phyloP scores from a whole-genome alignment of 2,113 vertebrate genomes.

The Urocynchramus pylzowi region DNA sequence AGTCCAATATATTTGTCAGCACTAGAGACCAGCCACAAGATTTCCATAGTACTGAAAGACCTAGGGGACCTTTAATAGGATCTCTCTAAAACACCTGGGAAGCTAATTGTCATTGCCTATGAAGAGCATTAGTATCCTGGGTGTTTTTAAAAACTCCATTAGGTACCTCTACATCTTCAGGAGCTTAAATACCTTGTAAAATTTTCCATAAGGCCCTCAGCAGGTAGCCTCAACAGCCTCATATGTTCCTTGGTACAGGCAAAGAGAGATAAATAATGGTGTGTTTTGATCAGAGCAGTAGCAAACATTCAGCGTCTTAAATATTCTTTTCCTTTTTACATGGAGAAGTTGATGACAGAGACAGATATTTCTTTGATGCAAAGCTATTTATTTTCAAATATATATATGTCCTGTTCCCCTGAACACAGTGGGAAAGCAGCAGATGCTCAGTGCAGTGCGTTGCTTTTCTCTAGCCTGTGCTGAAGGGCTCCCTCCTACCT shows the following conservation, averaged over 20 bases:
- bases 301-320: background rate
- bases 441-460: background rate
- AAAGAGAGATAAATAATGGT: background rate
- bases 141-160: background rate
- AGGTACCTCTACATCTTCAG: background rate
- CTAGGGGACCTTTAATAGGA: background rate
- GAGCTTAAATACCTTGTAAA: background rate
- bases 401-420: background rate
- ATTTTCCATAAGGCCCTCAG: background rate
- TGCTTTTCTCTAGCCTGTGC: background rate
- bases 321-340: background rate
- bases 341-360: background rate
- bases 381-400: background rate
- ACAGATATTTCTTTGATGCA: background rate
- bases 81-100: background rate
- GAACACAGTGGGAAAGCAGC: background rate
- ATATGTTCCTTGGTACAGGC: background rate
- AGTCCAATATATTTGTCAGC: background rate
- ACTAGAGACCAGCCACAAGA: background rate
- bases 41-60: background rate
- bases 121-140: background rate
- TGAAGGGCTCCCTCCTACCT: background rate
- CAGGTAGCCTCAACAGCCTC: background rate
- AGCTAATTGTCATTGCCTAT: background rate
- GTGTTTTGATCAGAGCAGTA: background rate